Percentiles rank a stretch among this genome's conserved stretches.
Conservation (phyloP, 2,113 vertebrate genomes). For the Willisornis vidua region DNA sequence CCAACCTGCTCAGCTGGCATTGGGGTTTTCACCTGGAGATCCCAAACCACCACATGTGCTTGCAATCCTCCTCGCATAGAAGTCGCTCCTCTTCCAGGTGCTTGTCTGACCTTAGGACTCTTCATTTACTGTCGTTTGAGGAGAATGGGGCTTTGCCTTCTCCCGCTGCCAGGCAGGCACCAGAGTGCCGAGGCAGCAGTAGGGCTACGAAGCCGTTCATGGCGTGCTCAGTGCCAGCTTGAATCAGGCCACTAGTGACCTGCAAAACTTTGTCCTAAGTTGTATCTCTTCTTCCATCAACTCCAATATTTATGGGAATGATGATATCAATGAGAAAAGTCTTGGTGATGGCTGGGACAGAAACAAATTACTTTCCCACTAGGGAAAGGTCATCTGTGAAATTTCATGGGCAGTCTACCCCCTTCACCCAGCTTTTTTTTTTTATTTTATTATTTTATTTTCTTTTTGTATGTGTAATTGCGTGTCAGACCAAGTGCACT, state of each 20-base stretch:
- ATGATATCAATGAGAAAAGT: background rate
- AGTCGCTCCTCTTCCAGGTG: background rate
- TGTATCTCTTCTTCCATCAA: background rate
- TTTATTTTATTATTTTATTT: background rate
- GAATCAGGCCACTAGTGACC: background rate
- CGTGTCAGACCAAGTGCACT: conserved; percentile 84
- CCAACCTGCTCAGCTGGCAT: fast-evolving
- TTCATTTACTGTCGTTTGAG: background rate
- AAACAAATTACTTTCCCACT: conserved; percentile 16
- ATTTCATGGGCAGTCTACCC: background rate
- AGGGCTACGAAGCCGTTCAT: fast-evolving
- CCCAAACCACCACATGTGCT: fast-evolving
- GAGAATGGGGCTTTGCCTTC: background rate
- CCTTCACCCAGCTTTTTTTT: background rate
- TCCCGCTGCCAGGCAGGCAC: background rate
- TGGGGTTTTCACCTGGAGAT: background rate
- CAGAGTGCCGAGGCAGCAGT: background rate
- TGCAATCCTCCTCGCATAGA: fast-evolving
- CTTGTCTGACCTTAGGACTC: background rate
- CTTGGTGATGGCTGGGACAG: background rate
- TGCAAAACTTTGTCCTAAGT: background rate
- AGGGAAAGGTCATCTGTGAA: conserved; percentile 50
- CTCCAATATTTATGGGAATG: background rate
- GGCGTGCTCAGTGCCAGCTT: background rate
- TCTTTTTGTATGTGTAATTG: conserved; percentile 67